Base-by-base conservation (phyloP, 2,888 invertebrate species). In the Parnassius glacialis region DNA sequence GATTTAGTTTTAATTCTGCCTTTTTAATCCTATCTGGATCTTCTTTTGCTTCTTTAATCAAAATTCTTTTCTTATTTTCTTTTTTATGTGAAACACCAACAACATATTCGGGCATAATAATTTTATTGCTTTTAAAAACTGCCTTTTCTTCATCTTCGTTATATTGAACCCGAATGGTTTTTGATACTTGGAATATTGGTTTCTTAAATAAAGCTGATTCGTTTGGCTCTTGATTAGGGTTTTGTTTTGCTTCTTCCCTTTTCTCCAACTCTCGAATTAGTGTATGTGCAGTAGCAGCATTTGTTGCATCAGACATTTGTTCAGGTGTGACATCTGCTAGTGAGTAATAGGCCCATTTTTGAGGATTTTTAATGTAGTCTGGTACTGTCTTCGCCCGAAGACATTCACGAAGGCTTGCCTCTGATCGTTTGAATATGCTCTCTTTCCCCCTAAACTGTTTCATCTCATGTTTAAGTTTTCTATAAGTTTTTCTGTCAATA, bases 51-150 rank as follows among this genome's bases (percentile, higher is more conserved):
- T 60, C 57, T 10, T 73, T 70, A 20, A 66, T 16, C n/a, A 13
- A 16, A 59, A 66, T 9, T 62, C 68, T 68, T 47, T 69, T 80
- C 75, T 87, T 92, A 64, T 87, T 92, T 62, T 87, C 87, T 73
- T 90, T 93, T 68, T 88, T 92, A 56, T 83, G 85, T 69, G 93
- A 93, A 68, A 93, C 92, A 0, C 97, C 97, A 62, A 97, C 93
- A 13, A 96, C 93, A 92, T 96, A 96, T 74, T 97, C 96, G 0
- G 97, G 96, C 95, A 96, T 95, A 0, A 96, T 85, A 52, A 96
- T 78, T 84, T 95, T 96, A 61, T 94, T 94, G 65, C 92, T 94
- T 74, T 92, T 93, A 71, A 95, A 94, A 57, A 92, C 84, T 7
- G 93, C 68, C 68, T 83, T 83, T 55, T 79, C 73, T 53, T 81